Conservation (phyloP, 1,140 invertebrate species). For the Amyelois transitella region DNA sequence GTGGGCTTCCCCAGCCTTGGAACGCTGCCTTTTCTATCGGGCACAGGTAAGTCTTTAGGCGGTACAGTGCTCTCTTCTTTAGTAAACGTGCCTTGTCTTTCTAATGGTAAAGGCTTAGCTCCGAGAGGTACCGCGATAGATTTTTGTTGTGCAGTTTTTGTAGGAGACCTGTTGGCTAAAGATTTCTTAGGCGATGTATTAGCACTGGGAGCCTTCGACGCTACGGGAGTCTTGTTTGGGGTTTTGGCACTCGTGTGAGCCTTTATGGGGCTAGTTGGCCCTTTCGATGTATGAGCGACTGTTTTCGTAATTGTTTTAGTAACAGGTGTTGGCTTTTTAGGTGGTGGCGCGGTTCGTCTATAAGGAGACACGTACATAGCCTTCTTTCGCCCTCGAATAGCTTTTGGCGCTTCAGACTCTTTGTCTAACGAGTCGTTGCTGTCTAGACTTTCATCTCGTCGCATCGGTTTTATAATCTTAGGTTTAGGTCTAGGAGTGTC, state of each 20-base stretch:
- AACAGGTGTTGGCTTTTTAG: constrained; percentile 36
- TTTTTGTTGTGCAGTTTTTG: constrained; percentile 44
- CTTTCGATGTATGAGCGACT: constrained; percentile 31
- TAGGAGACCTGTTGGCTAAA: constrained; percentile 35
- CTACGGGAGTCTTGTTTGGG: constrained; percentile 30
- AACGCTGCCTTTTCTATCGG: constrained; percentile 60
- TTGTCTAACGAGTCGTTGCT: constrained; percentile 61
- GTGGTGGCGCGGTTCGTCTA: constrained; percentile 49
- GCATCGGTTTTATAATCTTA: constrained; percentile 77
- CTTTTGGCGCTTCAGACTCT: constrained; percentile 75
- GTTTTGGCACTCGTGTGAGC: constrained; percentile 39
- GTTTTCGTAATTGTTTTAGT: constrained; percentile 27
- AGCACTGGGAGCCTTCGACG: constrained; percentile 32
- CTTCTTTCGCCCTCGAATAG: constrained; percentile 85
- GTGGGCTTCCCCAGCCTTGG: constrained; percentile 42
- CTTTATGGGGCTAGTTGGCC: constrained; percentile 26
- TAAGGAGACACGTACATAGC: constrained; percentile 80
- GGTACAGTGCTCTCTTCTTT: constrained; percentile 81
- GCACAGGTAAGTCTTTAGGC: constrained; percentile 59
- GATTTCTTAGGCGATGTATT: constrained; percentile 54
- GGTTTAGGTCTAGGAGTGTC: constrained; percentile 65
- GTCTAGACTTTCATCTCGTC: constrained; percentile 52
- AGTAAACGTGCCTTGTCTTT: constrained; percentile 90
- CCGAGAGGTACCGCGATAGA: constrained; percentile 26
- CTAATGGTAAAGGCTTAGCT: constrained; percentile 69